phyloP scores from a whole-genome alignment of 2,888 invertebrate species.

The Epiblema foenella region DNA sequence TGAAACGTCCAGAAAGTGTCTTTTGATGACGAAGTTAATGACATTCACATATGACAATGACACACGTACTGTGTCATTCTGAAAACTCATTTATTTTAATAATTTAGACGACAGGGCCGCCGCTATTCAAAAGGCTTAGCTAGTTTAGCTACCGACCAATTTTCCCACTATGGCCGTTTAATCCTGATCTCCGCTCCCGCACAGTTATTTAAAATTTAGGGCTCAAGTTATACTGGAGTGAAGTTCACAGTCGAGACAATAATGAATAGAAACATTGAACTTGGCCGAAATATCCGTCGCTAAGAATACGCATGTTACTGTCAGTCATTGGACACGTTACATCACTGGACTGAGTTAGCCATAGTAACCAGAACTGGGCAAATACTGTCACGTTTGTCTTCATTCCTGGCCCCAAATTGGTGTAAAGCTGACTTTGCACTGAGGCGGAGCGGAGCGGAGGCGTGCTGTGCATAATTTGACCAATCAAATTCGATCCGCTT shows the following conservation, averaged over 20 bases:
- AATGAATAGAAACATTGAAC: constrained; percentile 24
- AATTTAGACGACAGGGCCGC: not conserved
- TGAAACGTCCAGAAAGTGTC: no score
- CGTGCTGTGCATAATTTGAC: no score
- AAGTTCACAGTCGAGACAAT: not conserved
- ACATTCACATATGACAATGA: not conserved
- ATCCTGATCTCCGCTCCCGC: not conserved
- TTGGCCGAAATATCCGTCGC: constrained; percentile 36
- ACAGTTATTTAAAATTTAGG: not conserved
- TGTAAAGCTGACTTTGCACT: not conserved
- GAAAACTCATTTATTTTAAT: not conserved
- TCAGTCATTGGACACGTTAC: constrained; percentile 37
- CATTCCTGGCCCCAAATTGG: not conserved
- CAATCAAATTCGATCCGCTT: no score
- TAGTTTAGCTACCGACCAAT: not conserved
- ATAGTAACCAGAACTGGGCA: constrained; percentile 16
- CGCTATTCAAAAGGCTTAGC: not conserved
- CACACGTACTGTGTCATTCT: not conserved
- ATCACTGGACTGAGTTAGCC: constrained; percentile 32
- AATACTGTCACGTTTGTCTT: constrained; percentile 58
- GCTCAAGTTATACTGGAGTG: not conserved
- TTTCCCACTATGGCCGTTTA: not conserved
- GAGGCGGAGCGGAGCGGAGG: no score
- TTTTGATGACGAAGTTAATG: not conserved
- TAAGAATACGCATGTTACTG: constrained; percentile 32